A percentile compares a stretch with the other conserved stretches of the same genome.
These are phyloP conservation scores for Podilymbus podiceps DNA, from an alignment of 2,113 vertebrate genomes.

Conservation along the genomic window DNA sequence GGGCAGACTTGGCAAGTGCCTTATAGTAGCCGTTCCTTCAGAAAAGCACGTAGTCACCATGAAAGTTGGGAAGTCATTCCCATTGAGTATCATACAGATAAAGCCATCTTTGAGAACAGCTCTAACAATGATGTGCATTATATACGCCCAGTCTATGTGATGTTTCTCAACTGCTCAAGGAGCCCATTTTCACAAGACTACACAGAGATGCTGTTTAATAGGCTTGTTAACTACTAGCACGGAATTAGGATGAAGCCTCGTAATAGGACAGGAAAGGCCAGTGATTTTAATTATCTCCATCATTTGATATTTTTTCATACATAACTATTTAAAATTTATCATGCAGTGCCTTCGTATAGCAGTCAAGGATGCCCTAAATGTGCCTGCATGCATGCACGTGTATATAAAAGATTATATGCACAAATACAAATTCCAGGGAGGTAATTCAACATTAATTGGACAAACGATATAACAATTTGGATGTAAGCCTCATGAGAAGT, in stretches of 20 bases:
- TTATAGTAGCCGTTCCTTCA: not conserved
- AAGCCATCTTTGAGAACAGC: not conserved
- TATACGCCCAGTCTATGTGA: too few relatives aligned
- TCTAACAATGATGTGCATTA: not conserved
- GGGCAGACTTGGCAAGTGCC: not conserved
- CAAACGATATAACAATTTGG: not conserved
- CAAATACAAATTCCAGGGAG: not conserved
- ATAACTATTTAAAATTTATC: not conserved
- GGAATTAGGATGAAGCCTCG: not conserved
- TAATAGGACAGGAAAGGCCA: not conserved
- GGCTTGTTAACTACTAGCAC: not conserved
- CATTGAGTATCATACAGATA: not conserved
- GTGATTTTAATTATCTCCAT: not conserved
- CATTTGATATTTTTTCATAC: not conserved
- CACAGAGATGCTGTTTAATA: not conserved
- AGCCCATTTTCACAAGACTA: not conserved
- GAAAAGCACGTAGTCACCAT: not conserved
- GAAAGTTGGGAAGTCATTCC: not conserved
- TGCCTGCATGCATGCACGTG: accelerated
- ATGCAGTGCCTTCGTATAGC: not conserved
- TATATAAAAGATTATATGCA: not conserved
- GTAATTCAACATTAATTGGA: not conserved
- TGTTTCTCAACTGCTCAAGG: not conserved
- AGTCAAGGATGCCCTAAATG: not conserved
- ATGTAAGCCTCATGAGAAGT: not conserved